These are phyloP conservation scores for Leptopterna dolabrata DNA, from an alignment of 2,888 invertebrate genomes.

Conservation along the genomic window DNA sequence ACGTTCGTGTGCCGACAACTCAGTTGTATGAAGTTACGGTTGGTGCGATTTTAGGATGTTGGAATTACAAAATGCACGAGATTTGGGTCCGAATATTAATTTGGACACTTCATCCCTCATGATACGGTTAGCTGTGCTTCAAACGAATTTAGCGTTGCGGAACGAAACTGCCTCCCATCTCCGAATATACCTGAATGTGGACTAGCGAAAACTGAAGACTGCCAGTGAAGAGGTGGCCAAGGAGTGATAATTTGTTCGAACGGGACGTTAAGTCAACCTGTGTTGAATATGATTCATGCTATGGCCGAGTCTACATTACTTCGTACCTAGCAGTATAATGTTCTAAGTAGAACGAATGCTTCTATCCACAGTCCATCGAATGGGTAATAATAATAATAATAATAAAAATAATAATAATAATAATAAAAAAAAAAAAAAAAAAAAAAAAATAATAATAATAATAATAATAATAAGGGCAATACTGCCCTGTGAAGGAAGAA, in stretches of 20 bases:
- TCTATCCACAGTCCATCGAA: not conserved
- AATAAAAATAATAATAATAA: too few species aligned
- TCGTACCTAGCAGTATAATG: too few species aligned
- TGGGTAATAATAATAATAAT: too few species aligned
- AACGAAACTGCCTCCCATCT: not conserved
- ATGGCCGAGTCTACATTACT: not conserved
- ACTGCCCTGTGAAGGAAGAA: too few species aligned
- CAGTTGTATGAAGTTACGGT: too few species aligned
- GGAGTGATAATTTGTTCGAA: not conserved
- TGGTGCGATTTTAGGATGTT: not conserved
- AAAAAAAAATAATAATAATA: too few species aligned
- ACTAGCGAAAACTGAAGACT: not conserved
- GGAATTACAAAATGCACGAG: not conserved
- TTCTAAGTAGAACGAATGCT: not conserved
- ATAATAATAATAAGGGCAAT: too few species aligned
- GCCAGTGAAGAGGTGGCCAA: not conserved
- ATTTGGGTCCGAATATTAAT: not conserved
- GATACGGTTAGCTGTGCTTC: too few species aligned
- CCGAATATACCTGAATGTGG: not conserved
- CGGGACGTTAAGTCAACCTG: not conserved
- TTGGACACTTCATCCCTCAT: not conserved
- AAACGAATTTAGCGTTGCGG: not conserved
- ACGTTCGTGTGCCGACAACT: not conserved
- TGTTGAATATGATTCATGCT: not conserved
- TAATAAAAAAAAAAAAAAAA: too few species aligned